phyloP scores from a whole-genome alignment of 2,113 vertebrate genomes.

The Calyptommatus sinebrachiatus region DNA sequence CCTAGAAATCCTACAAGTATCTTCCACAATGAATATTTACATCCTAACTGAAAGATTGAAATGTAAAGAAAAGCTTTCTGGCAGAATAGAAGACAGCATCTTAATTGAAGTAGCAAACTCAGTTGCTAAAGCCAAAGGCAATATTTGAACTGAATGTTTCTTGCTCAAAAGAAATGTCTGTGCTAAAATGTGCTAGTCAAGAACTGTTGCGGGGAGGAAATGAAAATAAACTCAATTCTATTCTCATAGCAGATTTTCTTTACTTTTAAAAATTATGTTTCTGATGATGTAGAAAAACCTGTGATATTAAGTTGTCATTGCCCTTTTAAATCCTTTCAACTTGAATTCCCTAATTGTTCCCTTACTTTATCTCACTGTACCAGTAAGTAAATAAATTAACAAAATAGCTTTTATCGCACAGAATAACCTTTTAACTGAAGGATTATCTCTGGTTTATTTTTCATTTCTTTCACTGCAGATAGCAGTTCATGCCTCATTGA shows the following conservation, averaged over 20 bases:
- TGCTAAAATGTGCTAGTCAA: conserved; percentile 14
- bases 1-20: background rate
- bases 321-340: conserved; percentile 98
- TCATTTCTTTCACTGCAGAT: conserved; percentile 96
- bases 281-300: conserved; percentile 86
- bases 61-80: background rate
- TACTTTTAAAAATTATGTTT: conserved; percentile 69
- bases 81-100: background rate
- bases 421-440: conserved; percentile 99
- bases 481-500: conserved; percentile 98
- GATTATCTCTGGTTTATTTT: conserved; percentile 99
- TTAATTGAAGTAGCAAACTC: conserved; percentile 14
- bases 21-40: background rate
- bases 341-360: conserved; percentile 99
- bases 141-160: conserved; percentile 7
- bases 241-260: conserved; percentile 36
- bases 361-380: conserved; percentile 96
- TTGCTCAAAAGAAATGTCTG: conserved; percentile 32
- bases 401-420: conserved; percentile 99
- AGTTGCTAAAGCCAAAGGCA: conserved; percentile 14
- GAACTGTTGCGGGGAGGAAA: conserved; percentile 18
- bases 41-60: background rate
- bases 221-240: conserved; percentile 19
- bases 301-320: conserved; percentile 99
- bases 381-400: conserved; percentile 99